Conservation (phyloP, 2,888 invertebrate genomes). For the Beris morrisii region DNA sequence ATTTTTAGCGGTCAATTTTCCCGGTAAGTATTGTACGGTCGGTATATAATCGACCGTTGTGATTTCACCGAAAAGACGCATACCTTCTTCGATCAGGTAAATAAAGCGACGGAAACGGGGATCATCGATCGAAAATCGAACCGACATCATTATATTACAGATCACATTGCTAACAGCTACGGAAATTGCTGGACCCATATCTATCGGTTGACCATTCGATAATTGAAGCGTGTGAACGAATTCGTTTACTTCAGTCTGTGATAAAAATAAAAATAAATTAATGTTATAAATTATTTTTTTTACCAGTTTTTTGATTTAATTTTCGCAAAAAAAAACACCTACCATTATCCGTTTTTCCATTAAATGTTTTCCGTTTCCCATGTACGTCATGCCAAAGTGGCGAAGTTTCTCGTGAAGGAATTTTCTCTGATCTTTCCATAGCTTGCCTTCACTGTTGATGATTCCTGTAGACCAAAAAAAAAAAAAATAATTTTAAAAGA, state of each 20-base stretch:
- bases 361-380: slow-evolving; percentile 76
- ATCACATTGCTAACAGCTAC: slow-evolving; percentile 88
- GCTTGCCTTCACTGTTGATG: slow-evolving; percentile 82
- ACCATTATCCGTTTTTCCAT: slow-evolving; percentile 87
- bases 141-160: slow-evolving; percentile 87
- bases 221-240: slow-evolving; percentile 68
- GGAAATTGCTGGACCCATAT: slow-evolving; percentile 75
- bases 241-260: slow-evolving; percentile 73
- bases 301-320: slow-evolving; percentile 4
- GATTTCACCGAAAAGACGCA: slow-evolving; percentile 81
- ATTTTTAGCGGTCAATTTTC: slow-evolving; percentile 64
- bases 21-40: slow-evolving; percentile 67
- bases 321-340: slow-evolving; percentile 46
- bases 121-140: slow-evolving; percentile 79
- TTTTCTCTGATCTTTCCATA: slow-evolving; percentile 88
- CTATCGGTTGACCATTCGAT: slow-evolving; percentile 68
- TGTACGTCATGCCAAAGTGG: slow-evolving; percentile 85
- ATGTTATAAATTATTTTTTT: slow-evolving; percentile 7
- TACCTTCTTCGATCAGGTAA: slow-evolving; percentile 87
- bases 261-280: slow-evolving; percentile 37
- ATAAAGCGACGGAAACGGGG: slow-evolving; percentile 77
- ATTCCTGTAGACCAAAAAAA: slow-evolving; percentile 67
- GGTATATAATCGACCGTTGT: slow-evolving; percentile 84
- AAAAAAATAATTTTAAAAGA: background rate
- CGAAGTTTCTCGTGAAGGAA: slow-evolving; percentile 85